Conservation (phyloP, 1,140 invertebrate genomes). For the Eciton burchellii region DNA sequence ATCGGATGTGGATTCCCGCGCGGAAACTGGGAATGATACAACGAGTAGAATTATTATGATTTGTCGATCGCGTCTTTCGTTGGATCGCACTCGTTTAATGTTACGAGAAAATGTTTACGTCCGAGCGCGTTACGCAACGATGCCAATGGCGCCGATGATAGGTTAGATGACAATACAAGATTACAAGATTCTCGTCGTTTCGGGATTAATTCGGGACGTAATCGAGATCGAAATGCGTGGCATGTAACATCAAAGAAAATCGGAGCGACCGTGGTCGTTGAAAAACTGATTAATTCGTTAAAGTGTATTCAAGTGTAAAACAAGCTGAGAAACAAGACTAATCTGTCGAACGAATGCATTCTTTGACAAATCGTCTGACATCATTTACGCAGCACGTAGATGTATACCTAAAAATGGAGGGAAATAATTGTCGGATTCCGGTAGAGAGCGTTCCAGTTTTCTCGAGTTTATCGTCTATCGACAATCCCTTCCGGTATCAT, state of each 20-base stretch:
- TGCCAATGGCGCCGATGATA: slow-evolving; percentile 16
- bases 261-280: no score
- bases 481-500: neutral
- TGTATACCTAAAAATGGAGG: neutral
- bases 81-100: no score
- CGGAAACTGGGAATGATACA: no score
- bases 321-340: neutral
- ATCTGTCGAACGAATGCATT: neutral
- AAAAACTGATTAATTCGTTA: no score
- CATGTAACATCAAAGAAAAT: no score
- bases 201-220: neutral
- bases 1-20: neutral
- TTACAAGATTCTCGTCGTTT: slow-evolving; percentile 27
- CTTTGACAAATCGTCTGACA: neutral
- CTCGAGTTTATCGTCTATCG: neutral
- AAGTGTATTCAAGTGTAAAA: no score
- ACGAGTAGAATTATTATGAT: no score
- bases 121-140: slow-evolving; percentile 33
- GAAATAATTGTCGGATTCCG: neutral
- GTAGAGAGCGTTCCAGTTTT: neutral
- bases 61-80: no score
- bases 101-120: no score
- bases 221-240: slow-evolving; percentile 13
- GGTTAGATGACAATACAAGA: slow-evolving; percentile 22
- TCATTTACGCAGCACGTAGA: neutral